Percentiles rank a stretch among this genome's conserved stretches.
Evolutionary conservation across 2,888 invertebrate species (phyloP).

Genomic region (Lutraria lutraria): DNA sequence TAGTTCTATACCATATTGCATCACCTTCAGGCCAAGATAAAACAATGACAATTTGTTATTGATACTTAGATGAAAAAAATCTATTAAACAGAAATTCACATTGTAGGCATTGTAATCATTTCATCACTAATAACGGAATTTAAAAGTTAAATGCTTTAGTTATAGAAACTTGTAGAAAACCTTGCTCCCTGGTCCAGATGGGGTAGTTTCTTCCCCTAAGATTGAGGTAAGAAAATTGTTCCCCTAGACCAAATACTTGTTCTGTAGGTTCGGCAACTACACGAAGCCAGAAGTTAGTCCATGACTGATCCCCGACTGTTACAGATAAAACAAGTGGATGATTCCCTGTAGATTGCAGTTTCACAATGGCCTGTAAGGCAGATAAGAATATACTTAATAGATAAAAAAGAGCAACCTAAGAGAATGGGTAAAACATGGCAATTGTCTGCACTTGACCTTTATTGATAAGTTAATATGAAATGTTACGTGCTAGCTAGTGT

Average conservation of each 20-base stretch:
- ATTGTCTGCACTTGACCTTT: no score
- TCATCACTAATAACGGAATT: no score
- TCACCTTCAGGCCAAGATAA: neutral
- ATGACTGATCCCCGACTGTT: conserved; percentile 34
- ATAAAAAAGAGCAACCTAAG: no score
- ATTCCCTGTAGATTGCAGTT: conserved; percentile 55
- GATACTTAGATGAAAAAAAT: neutral
- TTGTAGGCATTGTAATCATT: no score
- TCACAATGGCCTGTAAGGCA: conserved; percentile 64
- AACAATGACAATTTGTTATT: neutral
- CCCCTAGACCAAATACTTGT: conserved; percentile 82
- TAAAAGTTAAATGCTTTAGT: no score
- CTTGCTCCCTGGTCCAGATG: conserved; percentile 84
- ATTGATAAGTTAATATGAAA: no score
- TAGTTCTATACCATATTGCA: no score
- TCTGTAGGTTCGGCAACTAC: conserved; percentile 75
- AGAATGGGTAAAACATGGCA: no score
- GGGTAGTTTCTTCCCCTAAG: conserved; percentile 80
- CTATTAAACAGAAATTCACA: neutral
- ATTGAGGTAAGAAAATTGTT: conserved; percentile 82
- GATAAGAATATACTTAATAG: neutral
- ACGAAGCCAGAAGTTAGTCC: conserved; percentile 79
- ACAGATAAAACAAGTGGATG: conserved; percentile 72
- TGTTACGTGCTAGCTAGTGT: no score
- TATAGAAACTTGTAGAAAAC: conserved; percentile 59